These are phyloP conservation scores for Zaprionus camerounensis DNA, from an alignment of 1,140 invertebrate species.

Conservation along the genomic window DNA sequence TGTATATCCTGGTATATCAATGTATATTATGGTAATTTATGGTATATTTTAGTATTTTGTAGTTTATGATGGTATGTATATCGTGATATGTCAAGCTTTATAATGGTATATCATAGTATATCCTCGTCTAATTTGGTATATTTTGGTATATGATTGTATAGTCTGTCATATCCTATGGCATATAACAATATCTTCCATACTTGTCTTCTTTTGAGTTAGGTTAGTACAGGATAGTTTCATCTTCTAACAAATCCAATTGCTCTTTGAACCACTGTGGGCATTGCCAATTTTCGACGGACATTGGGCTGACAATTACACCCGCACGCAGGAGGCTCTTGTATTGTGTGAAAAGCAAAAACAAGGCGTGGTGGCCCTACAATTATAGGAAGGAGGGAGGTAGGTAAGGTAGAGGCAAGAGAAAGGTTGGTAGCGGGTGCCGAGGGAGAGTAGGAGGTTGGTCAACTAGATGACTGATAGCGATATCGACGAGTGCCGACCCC, in stretches of 20 bases:
- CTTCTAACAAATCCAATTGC: neutral
- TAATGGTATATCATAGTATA: too few relatives aligned
- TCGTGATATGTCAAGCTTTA: too few relatives aligned
- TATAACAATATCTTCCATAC: too few relatives aligned
- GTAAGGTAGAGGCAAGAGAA: neutral
- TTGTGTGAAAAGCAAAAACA: neutral
- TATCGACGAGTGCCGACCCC: constrained; percentile 22
- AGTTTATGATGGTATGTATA: too few relatives aligned
- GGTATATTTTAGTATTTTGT: too few relatives aligned
- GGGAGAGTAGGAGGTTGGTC: constrained; percentile 15
- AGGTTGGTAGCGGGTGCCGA: neutral
- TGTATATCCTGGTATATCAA: too few relatives aligned
- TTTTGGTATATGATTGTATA: too few relatives aligned
- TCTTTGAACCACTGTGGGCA: constrained; percentile 25
- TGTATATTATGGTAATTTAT: too few relatives aligned
- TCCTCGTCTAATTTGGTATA: too few relatives aligned
- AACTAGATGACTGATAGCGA: constrained; percentile 26
- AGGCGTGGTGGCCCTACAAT: neutral
- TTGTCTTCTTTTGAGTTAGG: too few relatives aligned
- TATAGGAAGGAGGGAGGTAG: neutral
- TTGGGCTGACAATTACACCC: constrained; percentile 29
- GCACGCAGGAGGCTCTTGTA: constrained; percentile 5
- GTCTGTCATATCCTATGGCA: too few relatives aligned
- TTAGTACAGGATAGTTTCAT: neutral
- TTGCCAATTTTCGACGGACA: constrained; percentile 29